phyloP scores from a whole-genome alignment of 2,888 invertebrate species.

The Protula sp. region DNA sequence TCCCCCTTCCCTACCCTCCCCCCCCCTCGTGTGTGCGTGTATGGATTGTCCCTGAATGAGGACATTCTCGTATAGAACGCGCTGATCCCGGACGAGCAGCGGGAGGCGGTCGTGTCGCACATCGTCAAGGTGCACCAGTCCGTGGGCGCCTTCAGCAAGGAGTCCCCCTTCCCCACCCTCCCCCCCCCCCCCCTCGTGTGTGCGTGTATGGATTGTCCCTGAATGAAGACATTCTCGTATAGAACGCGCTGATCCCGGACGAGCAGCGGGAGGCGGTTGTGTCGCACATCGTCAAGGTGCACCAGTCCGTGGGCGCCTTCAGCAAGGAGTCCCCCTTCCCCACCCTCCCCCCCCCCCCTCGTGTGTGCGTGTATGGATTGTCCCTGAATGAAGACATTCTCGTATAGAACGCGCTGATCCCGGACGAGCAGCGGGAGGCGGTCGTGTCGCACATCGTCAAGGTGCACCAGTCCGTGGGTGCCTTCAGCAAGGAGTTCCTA shows the following conservation, averaged over 20 bases:
- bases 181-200: too few species aligned
- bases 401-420: slow-evolving; percentile 63
- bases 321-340: slow-evolving; percentile 75
- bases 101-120: too few species aligned
- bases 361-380: slow-evolving; percentile 70
- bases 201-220: too few species aligned
- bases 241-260: slow-evolving; percentile 67
- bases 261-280: slow-evolving; percentile 67
- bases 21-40: too few species aligned
- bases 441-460: slow-evolving; percentile 81
- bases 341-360: slow-evolving; percentile 87
- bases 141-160: too few species aligned
- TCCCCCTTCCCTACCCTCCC: too few species aligned
- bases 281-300: slow-evolving; percentile 80
- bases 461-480: slow-evolving; percentile 71
- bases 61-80: too few species aligned
- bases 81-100: too few species aligned
- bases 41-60: too few species aligned
- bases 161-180: too few species aligned
- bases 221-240: slow-evolving; percentile 13
- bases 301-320: slow-evolving; percentile 69
- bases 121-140: too few species aligned
- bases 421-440: slow-evolving; percentile 63
- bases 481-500: slow-evolving; percentile 69
- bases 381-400: slow-evolving; percentile 68